Evolutionary conservation across 1,140 invertebrate species (phyloP).

Genomic region (Parapsyche elsis): DNA sequence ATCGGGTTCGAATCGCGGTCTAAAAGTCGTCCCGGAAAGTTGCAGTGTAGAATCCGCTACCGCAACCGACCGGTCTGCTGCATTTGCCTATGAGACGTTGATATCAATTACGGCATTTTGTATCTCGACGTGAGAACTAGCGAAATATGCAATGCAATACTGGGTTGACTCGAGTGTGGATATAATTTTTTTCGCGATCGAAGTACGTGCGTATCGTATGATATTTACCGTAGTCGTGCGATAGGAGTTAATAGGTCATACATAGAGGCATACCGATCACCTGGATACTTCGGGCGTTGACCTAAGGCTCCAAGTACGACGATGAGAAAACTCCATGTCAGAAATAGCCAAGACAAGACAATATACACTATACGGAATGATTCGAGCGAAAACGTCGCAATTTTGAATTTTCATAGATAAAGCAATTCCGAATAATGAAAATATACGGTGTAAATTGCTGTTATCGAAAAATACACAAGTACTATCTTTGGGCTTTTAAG

Average conservation of each 20-base stretch:
- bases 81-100: constrained; percentile 6
- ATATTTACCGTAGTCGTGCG: not conserved
- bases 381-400: too few species aligned
- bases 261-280: not conserved
- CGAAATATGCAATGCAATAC: not conserved
- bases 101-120: constrained; percentile 26
- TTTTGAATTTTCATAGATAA: too few species aligned
- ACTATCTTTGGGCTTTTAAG: too few species aligned
- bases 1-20: constrained; percentile 2
- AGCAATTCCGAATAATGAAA: too few species aligned
- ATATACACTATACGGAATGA: too few species aligned
- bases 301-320: not conserved
- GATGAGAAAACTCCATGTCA: too few species aligned
- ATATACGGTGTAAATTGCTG: too few species aligned
- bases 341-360: too few species aligned
- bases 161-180: not conserved
- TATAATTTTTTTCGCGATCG: not conserved
- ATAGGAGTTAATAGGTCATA: not conserved
- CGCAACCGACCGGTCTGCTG: not conserved
- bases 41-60: not conserved
- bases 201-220: not conserved
- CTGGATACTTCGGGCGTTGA: not conserved
- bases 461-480: too few species aligned
- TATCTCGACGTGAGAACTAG: not conserved
- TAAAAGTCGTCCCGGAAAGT: not conserved